A percentile compares a stretch with the other conserved stretches of the same genome.
Evolutionary conservation across 2,113 vertebrate species (phyloP).

Genomic region (Delphinus delphis): DNA sequence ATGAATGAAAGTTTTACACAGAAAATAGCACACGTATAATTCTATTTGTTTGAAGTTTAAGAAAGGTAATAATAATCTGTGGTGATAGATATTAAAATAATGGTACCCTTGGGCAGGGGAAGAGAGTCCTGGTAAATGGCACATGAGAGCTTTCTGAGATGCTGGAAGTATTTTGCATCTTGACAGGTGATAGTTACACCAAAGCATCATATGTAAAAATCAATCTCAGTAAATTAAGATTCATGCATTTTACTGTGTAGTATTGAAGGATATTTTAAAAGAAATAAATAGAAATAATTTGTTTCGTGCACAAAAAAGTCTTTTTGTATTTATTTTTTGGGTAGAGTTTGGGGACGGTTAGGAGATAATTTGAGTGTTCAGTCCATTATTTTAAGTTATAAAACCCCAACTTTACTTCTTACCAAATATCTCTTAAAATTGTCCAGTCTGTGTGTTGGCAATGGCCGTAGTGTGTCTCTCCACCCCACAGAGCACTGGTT

Average conservation of each 20-base stretch:
- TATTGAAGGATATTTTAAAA: background rate
- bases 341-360: too few relatives aligned
- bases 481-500: background rate
- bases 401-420: background rate
- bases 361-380: too few relatives aligned
- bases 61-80: background rate
- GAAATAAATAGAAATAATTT: background rate
- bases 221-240: background rate
- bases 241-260: background rate
- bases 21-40: background rate
- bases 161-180: background rate
- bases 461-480: background rate
- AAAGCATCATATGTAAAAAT: background rate
- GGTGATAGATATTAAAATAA: background rate
- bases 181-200: background rate
- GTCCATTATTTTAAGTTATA: too few relatives aligned
- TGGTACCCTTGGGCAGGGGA: background rate
- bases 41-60: background rate
- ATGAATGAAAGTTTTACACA: background rate
- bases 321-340: too few relatives aligned
- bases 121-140: background rate
- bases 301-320: background rate
- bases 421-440: background rate
- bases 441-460: background rate
- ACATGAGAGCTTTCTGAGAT: background rate